These are phyloP conservation scores for Marcusenius ussheri DNA, from an alignment of 2,113 vertebrate species.

Conservation along the genomic window DNA sequence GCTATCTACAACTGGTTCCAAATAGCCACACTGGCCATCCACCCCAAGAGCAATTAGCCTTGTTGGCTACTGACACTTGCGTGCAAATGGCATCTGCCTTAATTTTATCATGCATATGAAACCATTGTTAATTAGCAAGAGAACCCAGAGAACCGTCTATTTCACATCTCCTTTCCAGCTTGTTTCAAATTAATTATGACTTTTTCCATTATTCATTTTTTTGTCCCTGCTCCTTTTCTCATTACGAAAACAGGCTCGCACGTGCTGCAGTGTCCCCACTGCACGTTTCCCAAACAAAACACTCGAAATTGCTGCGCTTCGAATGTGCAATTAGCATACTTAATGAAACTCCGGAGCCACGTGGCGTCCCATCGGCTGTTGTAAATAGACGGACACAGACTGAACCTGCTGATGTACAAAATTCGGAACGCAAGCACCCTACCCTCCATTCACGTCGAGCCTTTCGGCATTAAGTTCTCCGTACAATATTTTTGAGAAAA, in stretches of 20 bases:
- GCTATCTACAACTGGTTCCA: no score
- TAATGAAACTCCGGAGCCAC: not conserved
- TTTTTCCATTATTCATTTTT: not conserved
- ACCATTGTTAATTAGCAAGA: not conserved
- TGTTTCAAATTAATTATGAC: not conserved
- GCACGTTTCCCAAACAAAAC: not conserved
- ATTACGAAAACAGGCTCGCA: not conserved
- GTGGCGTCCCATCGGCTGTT: not conserved
- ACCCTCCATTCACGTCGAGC: not conserved
- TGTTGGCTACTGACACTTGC: not conserved
- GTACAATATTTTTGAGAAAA: not conserved
- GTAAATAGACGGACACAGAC: not conserved
- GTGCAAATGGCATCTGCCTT: not conserved
- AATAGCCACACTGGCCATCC: no score
- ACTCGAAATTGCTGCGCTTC: not conserved
- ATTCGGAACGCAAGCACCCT: no score
- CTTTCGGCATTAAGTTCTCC: not conserved
- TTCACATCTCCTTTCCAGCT: not conserved
- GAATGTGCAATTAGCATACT: not conserved
- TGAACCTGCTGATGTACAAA: not conserved
- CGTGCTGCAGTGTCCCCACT: not conserved
- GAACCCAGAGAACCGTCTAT: not conserved
- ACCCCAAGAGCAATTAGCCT: no score
- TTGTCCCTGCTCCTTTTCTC: not conserved
- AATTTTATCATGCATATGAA: not conserved